Evolutionary conservation across 2,113 vertebrate genomes (phyloP), one percentile per base, ranked within the genome.

Genomic region (Anhinga anhinga): DNA sequence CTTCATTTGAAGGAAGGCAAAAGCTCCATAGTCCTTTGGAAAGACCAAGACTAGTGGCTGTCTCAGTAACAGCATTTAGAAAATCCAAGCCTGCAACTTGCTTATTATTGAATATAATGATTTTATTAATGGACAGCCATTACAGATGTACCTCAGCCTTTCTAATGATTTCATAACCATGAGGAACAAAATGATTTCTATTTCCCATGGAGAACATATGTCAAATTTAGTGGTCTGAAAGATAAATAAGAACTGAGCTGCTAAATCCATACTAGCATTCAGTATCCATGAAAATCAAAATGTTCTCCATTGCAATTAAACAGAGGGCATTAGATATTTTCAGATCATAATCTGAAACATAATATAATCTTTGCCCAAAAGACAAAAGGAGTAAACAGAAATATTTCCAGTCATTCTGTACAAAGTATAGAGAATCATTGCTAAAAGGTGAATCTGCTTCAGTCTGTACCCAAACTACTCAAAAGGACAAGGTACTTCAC

Each of bases 41-140:
- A 94, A 65, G 81, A 49, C n/a, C 72, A 88, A n/a, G n/a, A 72
- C 49, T 50, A 76, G 56, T 52, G 36, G 53, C 49, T 80, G 29
- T 40, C 53, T 52, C 7, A 1, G 26, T 52, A 91, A 72, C 5
- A 74, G 34, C 1, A 1, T 91, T 72, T 55, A 87, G 82, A 90
- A 93, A 94, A 92, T 42, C 38, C 83, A 93, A 91, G 40, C 19
- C 79, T 58, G 62, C 44, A 88, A 84, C 79, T 38, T 96, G 32
- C 26, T 38, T 90, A 10, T 92, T 95, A 83, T 90, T 79, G 83
- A 88, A 90, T 90, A 85, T 44, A 74, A 86, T 3, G 5, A 93
- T 82, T 53, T 49, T 70, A 79, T 94, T 94, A 93, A 94, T 91
- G 86, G 81, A 34, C 44, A 90, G 69, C 42, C 47, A 87, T 93